phyloP scores from a whole-genome alignment of 1,140 invertebrate species.

The Odontomachus brunneus region DNA sequence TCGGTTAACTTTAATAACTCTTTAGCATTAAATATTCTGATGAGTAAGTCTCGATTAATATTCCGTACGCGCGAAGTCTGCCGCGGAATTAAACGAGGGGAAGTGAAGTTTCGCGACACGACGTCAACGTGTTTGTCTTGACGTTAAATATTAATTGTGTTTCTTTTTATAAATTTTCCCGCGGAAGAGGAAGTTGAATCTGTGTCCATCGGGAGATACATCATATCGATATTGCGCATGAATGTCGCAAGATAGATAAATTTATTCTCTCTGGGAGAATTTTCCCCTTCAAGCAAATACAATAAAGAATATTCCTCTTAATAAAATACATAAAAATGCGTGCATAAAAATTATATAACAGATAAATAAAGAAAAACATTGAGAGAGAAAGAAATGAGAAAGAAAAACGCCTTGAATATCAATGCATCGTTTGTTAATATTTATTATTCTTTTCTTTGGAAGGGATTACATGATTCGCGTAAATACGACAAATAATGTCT shows the following conservation, averaged over 20 bases:
- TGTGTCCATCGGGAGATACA: no score
- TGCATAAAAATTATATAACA: no score
- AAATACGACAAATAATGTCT: conserved; percentile 9
- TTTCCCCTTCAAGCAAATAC: no score
- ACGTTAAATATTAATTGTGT: conserved; percentile 15
- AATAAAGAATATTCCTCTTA: no score
- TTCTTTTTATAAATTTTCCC: not conserved
- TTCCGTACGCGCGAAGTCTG: not conserved
- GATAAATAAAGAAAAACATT: no score
- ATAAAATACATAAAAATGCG: no score
- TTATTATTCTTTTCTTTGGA: not conserved
- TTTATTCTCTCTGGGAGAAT: no score
- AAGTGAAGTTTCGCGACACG: not conserved
- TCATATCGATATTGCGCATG: not conserved
- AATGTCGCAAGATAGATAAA: not conserved
- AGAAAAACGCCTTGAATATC: conserved; percentile 1
- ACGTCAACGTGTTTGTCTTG: no score
- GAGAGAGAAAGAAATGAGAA: not conserved
- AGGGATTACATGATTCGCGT: conserved; percentile 12
- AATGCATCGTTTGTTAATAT: conserved; percentile 30
- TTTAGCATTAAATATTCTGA: conserved; percentile 46
- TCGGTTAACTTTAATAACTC: conserved; percentile 35
- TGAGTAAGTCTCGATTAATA: conserved; percentile 27
- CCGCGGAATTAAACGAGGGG: conserved; percentile 12
- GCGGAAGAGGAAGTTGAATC: no score